These are phyloP conservation scores for Venusia cambrica DNA, from an alignment of 2,888 invertebrate species.

Conservation along the genomic window DNA sequence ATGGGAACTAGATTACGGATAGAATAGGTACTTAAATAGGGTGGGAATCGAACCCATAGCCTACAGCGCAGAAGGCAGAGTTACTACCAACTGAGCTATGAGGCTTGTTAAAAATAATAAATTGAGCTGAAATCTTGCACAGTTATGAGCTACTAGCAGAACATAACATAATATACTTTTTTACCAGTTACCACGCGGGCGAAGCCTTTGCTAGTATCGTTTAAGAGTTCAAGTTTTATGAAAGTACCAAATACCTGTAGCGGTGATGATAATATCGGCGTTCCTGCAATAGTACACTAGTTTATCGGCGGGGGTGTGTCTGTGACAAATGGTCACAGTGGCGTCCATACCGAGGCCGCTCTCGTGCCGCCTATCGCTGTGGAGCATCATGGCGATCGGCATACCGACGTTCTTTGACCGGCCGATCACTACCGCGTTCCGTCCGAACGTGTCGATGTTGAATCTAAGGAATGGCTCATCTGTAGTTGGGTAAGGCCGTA, in stretches of 20 bases:
- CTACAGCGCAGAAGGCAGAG: too few relatives aligned
- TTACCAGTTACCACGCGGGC: too few relatives aligned
- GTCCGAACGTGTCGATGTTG: slow-evolving; percentile 88
- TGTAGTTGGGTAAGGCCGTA: slow-evolving; percentile 7
- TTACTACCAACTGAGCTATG: too few relatives aligned
- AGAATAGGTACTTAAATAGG: too few relatives aligned
- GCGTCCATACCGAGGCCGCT: slow-evolving; percentile 88
- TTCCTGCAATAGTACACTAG: slow-evolving; percentile 84
- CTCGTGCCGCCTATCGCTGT: slow-evolving; percentile 86
- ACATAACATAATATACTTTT: too few relatives aligned
- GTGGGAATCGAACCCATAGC: too few relatives aligned
- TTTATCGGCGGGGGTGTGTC: slow-evolving; percentile 90
- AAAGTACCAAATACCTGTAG: slow-evolving; percentile 80
- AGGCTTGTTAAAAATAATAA: too few relatives aligned
- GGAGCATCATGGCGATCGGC: slow-evolving; percentile 92
- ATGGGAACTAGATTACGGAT: too few relatives aligned
- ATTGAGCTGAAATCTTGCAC: too few relatives aligned
- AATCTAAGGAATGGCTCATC: slow-evolving; percentile 43
- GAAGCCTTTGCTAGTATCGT: too few relatives aligned
- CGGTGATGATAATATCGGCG: slow-evolving; percentile 90
- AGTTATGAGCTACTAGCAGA: too few relatives aligned
- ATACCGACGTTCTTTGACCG: slow-evolving; percentile 96
- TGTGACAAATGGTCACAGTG: slow-evolving; percentile 94
- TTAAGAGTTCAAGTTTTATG: background rate
- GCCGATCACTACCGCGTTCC: slow-evolving; percentile 93